A percentile compares a stretch with the other conserved stretches of the same genome.
Conservation (phyloP, 2,797 vertebrate genomes). For the Philypnodon macrostomus region DNA sequence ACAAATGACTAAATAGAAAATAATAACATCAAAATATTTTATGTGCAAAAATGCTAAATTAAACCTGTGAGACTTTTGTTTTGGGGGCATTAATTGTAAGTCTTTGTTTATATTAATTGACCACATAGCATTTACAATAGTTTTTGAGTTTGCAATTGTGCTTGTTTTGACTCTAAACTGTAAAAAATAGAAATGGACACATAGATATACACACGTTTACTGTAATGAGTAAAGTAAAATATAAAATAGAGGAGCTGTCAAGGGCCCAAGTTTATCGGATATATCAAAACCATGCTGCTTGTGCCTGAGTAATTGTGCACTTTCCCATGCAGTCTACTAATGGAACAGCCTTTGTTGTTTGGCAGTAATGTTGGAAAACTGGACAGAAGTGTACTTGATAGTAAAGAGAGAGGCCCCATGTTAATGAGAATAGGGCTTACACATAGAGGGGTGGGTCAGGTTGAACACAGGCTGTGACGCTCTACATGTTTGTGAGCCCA, state of each 20-base stretch:
- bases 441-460: slow-evolving; percentile 1
- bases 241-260: slow-evolving; percentile 39
- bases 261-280: slow-evolving; percentile 34
- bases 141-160: no score
- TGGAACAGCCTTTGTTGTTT: slow-evolving; percentile 75
- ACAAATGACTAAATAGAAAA: no score
- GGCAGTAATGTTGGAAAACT: slow-evolving; percentile 73
- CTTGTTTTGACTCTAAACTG: neutral
- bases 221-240: slow-evolving; percentile 14
- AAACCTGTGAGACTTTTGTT: no score
- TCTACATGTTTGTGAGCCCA: neutral
- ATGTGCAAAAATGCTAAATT: no score
- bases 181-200: slow-evolving; percentile 4
- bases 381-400: slow-evolving; percentile 64
- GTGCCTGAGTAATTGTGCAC: slow-evolving; percentile 61
- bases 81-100: no score
- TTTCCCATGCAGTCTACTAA: slow-evolving; percentile 66
- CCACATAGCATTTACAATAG: no score
- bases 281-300: slow-evolving; percentile 43
- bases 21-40: no score
- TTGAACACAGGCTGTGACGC: slow-evolving; percentile 7
- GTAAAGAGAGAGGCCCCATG: slow-evolving; percentile 57
- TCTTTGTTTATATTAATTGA: no score
- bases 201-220: no score
- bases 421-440: slow-evolving; percentile 40